phyloP scores from a whole-genome alignment of 2,888 invertebrate species.

The Acanthoscelides obtectus region DNA sequence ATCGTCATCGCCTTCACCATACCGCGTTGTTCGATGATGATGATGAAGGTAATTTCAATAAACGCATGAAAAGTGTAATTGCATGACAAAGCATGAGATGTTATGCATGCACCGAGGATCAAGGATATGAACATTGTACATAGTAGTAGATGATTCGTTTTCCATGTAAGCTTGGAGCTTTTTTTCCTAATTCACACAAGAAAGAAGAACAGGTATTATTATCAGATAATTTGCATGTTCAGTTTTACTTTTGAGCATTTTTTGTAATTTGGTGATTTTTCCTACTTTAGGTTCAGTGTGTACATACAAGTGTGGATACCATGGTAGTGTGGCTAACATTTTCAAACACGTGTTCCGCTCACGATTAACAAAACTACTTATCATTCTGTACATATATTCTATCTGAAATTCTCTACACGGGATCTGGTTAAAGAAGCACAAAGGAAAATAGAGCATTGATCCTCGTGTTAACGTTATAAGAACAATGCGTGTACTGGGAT shows the following conservation, averaged over 20 bases:
- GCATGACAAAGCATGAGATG: background rate
- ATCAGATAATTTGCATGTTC: too few species aligned
- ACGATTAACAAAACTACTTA: background rate
- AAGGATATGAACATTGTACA: too few species aligned
- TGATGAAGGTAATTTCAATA: constrained; percentile 4
- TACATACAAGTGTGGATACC: background rate
- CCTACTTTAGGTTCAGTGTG: too few species aligned
- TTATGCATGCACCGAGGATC: background rate
- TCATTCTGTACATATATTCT: background rate
- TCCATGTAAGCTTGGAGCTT: too few species aligned
- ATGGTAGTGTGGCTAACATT: background rate
- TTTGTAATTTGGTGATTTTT: too few species aligned
- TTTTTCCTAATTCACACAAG: too few species aligned
- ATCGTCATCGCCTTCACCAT: constrained; percentile 39
- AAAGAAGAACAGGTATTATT: too few species aligned
- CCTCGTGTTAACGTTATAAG: too few species aligned
- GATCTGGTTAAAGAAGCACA: background rate
- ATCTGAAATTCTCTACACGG: background rate
- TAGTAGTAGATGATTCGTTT: too few species aligned
- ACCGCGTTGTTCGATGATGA: constrained; percentile 42
- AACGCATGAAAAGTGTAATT: background rate
- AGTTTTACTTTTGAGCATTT: too few species aligned
- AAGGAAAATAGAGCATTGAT: too few species aligned
- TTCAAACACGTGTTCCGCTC: background rate
- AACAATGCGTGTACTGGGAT: too few species aligned